Conservation (phyloP, 2,888 invertebrate genomes). For the Drosophila bunnanda region DNA sequence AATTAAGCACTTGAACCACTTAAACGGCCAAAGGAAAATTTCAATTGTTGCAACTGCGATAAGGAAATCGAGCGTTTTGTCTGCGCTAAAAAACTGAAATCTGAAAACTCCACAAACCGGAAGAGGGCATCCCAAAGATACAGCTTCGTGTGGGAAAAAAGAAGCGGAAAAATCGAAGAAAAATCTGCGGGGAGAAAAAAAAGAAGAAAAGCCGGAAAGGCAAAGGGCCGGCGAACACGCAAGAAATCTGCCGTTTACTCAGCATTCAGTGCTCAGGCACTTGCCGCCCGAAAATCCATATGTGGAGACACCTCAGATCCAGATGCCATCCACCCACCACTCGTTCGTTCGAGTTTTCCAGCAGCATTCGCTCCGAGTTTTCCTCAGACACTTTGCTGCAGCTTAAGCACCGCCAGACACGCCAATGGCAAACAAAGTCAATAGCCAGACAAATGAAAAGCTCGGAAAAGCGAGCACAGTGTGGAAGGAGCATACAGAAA, state of each 20-base stretch:
- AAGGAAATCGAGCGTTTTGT: constrained; percentile 60
- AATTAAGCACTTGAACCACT: constrained; percentile 73
- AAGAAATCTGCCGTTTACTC: constrained; percentile 69
- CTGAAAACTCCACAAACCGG: constrained; percentile 56
- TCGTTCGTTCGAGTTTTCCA: constrained; percentile 12
- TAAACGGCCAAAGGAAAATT: constrained; percentile 44
- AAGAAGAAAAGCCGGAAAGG: constrained; percentile 32
- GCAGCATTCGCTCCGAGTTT: constrained; percentile 20
- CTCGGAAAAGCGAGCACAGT: constrained; percentile 43
- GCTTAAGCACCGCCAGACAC: constrained; percentile 73
- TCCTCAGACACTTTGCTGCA: constrained; percentile 34
- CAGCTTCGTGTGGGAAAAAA: constrained; percentile 56
- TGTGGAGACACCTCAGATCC: constrained; percentile 49
- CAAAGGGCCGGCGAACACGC: constrained; percentile 60
- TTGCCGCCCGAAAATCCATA: constrained; percentile 29
- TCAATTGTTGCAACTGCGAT: constrained; percentile 63
- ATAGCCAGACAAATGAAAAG: constrained; percentile 77
- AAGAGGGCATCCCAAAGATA: constrained; percentile 45
- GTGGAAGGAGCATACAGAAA: constrained; percentile 15
- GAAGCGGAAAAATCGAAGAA: constrained; percentile 10
- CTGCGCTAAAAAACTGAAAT: constrained; percentile 23
- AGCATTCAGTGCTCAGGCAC: constrained; percentile 27
- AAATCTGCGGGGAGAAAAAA: constrained; percentile 48
- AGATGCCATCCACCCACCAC: constrained; percentile 11
- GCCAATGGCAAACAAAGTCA: constrained; percentile 75